Percentiles rank a stretch among this genome's conserved stretches.
Evolutionary conservation across 2,888 invertebrate species (phyloP).

Genomic region (Agonopterix alstromeriana): DNA sequence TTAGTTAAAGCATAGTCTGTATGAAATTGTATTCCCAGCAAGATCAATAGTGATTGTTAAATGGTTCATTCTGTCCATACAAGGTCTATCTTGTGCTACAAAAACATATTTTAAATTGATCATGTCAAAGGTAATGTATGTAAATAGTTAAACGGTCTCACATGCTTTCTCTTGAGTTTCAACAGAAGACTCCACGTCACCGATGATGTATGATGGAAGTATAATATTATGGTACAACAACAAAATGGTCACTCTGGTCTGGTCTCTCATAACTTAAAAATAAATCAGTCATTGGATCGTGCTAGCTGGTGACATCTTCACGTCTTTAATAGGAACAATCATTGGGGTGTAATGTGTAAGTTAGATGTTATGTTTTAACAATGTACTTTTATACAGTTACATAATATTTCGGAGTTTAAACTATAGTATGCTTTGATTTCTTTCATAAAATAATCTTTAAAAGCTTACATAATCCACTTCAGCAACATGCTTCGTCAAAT

Average conservation of each 20-base stretch:
- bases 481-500: too few species aligned
- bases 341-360: conserved; percentile 30
- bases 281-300: conserved; percentile 4
- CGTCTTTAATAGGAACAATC: conserved; percentile 6
- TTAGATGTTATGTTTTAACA: conserved; percentile 30
- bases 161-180: too few species aligned
- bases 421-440: too few species aligned
- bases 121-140: not conserved
- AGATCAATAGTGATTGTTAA: not conserved
- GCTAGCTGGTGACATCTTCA: too few species aligned
- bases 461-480: too few species aligned
- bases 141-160: not conserved
- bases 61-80: too few species aligned
- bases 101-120: not conserved
- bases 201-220: not conserved
- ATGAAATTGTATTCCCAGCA: not conserved
- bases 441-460: too few species aligned
- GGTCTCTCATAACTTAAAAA: conserved; percentile 19
- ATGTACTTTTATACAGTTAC: conserved; percentile 18
- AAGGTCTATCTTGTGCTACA: not conserved
- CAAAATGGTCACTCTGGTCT: conserved; percentile 15
- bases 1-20: not conserved
- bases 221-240: not conserved
- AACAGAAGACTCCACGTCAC: too few species aligned
- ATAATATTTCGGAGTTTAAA: not conserved